Conservation (phyloP, 2,797 vertebrate genomes). For the Rhinoraja longicauda region DNA sequence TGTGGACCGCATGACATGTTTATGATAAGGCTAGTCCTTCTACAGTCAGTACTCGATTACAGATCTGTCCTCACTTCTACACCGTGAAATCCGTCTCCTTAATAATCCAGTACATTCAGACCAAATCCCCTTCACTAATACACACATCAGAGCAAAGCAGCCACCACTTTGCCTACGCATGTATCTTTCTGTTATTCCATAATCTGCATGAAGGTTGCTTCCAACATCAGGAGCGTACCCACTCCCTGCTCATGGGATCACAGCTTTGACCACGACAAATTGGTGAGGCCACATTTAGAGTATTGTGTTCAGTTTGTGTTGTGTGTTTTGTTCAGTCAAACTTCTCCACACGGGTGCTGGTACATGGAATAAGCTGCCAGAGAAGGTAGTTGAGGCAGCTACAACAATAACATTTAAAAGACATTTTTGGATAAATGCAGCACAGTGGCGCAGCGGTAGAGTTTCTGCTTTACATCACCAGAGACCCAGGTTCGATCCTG, state of each 20-base stretch:
- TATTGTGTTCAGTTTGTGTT: no score
- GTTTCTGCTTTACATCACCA: no score
- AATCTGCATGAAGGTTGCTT: background rate
- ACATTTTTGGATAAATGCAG: no score
- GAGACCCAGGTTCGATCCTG: no score
- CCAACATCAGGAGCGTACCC: no score
- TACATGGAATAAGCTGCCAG: no score
- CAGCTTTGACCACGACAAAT: background rate
- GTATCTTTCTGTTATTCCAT: background rate
- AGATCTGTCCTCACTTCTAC: background rate
- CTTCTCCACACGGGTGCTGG: no score
- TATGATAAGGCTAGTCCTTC: background rate
- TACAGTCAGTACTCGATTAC: background rate
- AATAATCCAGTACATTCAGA: background rate
- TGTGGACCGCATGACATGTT: background rate
- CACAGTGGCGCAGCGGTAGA: no score
- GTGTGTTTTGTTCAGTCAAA: no score
- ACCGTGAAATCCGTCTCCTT: background rate
- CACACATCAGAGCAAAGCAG: background rate
- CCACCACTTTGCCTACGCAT: background rate
- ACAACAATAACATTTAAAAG: no score
- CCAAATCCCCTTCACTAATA: background rate
- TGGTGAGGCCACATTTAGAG: no score
- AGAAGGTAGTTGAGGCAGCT: background rate
- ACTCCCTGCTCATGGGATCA: background rate